Evolutionary conservation across 2,888 invertebrate species (phyloP), one percentile per base, ranked within the genome.

Genomic region (Agapostemon virescens): DNA sequence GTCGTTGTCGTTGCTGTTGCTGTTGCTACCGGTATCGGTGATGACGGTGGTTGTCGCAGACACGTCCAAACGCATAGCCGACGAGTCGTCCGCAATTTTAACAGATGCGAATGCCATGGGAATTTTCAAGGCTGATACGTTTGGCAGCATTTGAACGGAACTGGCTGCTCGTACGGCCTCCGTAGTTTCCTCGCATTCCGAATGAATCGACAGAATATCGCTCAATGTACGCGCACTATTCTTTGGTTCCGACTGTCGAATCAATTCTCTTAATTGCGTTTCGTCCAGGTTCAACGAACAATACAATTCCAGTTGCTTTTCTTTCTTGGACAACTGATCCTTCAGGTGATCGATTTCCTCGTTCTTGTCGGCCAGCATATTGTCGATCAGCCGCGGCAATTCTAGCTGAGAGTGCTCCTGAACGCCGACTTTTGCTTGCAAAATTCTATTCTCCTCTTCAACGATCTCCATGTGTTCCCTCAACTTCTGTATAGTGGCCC

Each of bases 161-260:
- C 92, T 90, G 0, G 78, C 77, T 15, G 88, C 90, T 52, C 92
- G 84, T 26, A 92, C 87, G 0, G 90, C 89, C 63, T 92, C 92
- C 0, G 86, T 82, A 4, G 87, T 94, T 85, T 96, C 96, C 81
- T 96, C 96, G 79, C 95, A 95, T 85, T 96, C 96, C 0, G 96
- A 95, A 70, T 93, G 87, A 90, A 96, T 95, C 0, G 96, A 96
- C 0, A 96, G 93, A 77, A 96, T 95, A 86, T 96, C 96, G 89
- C 96, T 96, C 7, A 96, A 93, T 0, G 96, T 96, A 58, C 96
- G 94, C 0, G 95, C 96, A 68, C 96, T 95, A 74, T 94, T 94
- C 91, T 95, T 96, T 0, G 93, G 90, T 33, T 94, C 95, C 11
- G 84, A 76, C 36, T 90, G 91, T 20, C 84, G 88, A 11, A 93